These are phyloP conservation scores for Trachelipus rathkii DNA, from an alignment of 1,140 invertebrate species.

Conservation along the genomic window DNA sequence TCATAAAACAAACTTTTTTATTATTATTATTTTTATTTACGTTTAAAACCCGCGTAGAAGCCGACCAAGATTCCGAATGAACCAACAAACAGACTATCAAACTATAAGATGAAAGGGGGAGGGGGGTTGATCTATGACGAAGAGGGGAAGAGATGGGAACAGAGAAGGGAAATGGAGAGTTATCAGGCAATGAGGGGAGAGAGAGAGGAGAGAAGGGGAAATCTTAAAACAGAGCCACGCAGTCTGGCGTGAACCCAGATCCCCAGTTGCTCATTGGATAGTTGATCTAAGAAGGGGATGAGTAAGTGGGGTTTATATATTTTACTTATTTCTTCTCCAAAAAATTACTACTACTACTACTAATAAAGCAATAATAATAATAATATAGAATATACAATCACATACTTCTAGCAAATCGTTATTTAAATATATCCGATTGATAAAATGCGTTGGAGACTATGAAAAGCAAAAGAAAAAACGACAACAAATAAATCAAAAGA, in stretches of 20 bases:
- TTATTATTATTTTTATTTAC: no score
- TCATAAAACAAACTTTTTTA: background rate
- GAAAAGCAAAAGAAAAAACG: no score
- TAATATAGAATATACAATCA: background rate
- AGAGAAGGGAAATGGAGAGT: background rate
- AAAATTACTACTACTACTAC: no score
- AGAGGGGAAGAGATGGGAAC: background rate
- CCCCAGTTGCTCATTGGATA: background rate
- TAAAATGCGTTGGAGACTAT: background rate
- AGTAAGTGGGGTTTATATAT: background rate
- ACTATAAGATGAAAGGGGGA: no score
- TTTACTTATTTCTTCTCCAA: no score
- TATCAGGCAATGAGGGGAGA: background rate
- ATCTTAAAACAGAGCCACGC: background rate
- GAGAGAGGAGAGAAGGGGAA: background rate
- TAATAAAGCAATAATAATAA: background rate
- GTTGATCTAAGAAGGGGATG: background rate
- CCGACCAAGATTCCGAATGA: background rate
- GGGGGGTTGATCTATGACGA: background rate
- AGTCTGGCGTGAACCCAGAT: conserved; percentile 2
- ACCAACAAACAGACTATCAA: background rate
- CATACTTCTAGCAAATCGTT: background rate
- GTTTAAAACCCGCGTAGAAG: background rate
- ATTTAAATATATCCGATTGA: background rate
- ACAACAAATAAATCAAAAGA: no score